Evolutionary conservation across 2,888 invertebrate species (phyloP), one percentile per base, ranked within the genome.

Genomic region (Chloromyia formosa): DNA sequence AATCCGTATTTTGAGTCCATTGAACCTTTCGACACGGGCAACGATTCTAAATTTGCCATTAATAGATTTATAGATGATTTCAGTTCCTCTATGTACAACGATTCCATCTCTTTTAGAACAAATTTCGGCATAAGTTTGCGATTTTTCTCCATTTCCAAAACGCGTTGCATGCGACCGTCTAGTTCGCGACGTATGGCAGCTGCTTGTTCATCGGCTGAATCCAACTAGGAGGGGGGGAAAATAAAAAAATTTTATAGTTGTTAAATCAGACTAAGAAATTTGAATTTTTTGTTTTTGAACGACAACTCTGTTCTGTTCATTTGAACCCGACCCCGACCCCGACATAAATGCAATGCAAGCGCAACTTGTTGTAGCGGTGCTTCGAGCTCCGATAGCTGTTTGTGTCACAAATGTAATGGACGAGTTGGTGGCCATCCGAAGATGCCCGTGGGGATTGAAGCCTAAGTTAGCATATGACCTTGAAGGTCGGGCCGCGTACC

Each of bases 21-120:
- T 81, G 96, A 95, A 82, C 98, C 97, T 87, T 98, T 98, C 77
- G 98, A 97, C 78, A 99, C 98, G 61, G 99, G 99, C 78, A 99
- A 90, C 75, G 97, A 97, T 89, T 99, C 99, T 86, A 99, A 89
- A 89, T 99, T 99, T 78, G 96, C 95, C 96, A 99, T 99, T 82
- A 99, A 89, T 81, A 97, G 90, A 87, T 98, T 98, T 86, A 99
- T 98, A 79, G 97, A 96, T 76, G 97, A 93, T 87, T 97, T 96
- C 82, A 97, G 88, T 87, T 99, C 99, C 88, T 99, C 99, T 82
- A 98, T 94, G 88, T 97, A 99, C 83, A 99, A 90, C 73, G 96
- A 96, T 88, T 99, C 99, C 99, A 99, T 99, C 88, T 99, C 99
- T 90, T 99, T 99, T 81, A 99, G 90, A 78, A 99, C 97, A 89